Conservation (phyloP, 2,113 vertebrate genomes). For the Calyptomena viridis region DNA sequence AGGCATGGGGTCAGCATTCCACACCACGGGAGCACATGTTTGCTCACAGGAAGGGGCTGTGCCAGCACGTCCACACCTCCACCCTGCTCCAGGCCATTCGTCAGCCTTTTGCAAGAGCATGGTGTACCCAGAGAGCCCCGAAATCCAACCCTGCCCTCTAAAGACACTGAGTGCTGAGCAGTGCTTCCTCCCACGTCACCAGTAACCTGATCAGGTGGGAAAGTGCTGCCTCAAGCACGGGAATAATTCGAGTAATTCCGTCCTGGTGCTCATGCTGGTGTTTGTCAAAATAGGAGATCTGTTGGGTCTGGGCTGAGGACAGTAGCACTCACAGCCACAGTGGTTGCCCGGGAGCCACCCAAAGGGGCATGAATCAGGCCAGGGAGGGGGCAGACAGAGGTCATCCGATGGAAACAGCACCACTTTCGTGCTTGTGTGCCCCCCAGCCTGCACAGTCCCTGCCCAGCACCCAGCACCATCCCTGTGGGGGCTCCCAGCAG, state of each 20-base stretch:
- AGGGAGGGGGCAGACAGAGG: rapidly evolving
- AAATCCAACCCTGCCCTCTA: neutral
- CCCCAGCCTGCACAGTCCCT: too few species aligned
- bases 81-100: rapidly evolving
- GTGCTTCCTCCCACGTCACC: neutral
- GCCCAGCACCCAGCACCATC: too few species aligned
- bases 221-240: neutral
- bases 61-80: neutral
- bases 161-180: rapidly evolving
- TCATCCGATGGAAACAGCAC: neutral
- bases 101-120: neutral
- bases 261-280: neutral
- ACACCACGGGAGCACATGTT: rapidly evolving
- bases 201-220: neutral
- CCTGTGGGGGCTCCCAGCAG: too few species aligned
- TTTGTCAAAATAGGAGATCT: neutral
- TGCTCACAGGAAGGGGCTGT: rapidly evolving
- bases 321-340: rapidly evolving
- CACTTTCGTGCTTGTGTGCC: rapidly evolving
- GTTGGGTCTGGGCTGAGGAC: neutral
- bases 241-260: neutral
- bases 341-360: rapidly evolving
- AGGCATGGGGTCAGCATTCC: rapidly evolving
- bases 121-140: neutral
- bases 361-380: rapidly evolving